Conservation (phyloP, 2,797 vertebrate species). For the Vireo griseus region DNA sequence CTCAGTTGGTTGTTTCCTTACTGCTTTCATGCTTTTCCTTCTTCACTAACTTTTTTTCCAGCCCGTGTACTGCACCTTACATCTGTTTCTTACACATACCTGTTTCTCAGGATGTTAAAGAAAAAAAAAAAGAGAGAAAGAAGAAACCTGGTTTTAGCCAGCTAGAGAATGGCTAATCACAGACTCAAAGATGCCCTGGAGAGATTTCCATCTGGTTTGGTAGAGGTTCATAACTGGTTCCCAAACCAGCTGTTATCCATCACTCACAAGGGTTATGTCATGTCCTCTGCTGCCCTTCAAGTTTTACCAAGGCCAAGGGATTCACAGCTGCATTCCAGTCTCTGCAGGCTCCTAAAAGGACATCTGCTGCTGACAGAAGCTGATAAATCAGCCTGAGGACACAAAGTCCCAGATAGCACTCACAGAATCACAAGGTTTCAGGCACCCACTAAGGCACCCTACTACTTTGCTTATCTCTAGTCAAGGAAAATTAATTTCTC, state of each 20-base stretch:
- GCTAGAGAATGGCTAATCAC: neutral
- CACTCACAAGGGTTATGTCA: neutral
- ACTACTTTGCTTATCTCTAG: neutral
- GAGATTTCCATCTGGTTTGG: neutral
- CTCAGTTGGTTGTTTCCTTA: neutral
- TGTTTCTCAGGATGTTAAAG: neutral
- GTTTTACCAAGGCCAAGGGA: neutral
- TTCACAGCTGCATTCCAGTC: neutral
- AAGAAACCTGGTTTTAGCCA: neutral
- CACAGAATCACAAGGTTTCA: neutral
- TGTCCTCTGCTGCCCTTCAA: neutral
- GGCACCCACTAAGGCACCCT: neutral
- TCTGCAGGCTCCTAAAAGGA: slow-evolving; percentile 30
- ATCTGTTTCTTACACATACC: neutral
- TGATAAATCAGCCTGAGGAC: neutral
- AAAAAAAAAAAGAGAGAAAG: neutral
- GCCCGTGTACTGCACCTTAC: neutral
- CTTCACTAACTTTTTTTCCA: neutral
- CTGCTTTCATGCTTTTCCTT: neutral
- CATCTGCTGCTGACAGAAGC: slow-evolving; percentile 11
- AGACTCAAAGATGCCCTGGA: neutral
- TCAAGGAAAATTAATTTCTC: neutral
- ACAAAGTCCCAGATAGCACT: neutral
- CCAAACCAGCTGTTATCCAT: slow-evolving; percentile 2
- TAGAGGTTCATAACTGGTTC: neutral